Evolutionary conservation across 1,140 invertebrate species (phyloP).

Genomic region (Formica exsecta): DNA sequence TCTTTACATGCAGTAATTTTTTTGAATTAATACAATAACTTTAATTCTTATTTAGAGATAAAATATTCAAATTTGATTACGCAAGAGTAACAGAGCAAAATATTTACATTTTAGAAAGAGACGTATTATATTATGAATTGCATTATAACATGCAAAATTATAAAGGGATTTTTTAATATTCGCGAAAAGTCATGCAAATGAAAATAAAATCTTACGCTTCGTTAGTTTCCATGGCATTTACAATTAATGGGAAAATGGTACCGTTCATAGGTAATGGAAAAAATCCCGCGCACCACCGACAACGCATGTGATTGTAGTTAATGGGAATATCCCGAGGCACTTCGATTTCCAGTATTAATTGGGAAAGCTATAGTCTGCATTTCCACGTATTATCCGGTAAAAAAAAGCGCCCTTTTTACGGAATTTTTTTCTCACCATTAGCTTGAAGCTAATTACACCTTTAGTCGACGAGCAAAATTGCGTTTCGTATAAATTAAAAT

Average conservation of each 20-base stretch:
- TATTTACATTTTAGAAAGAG: not conserved
- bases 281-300: conserved; percentile 19
- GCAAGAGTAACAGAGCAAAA: not conserved
- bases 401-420: conserved; percentile 53
- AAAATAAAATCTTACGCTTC: conserved; percentile 36
- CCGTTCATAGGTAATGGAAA: conserved; percentile 54
- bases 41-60: not conserved
- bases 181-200: not conserved
- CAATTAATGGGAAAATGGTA: conserved; percentile 64
- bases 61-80: not conserved
- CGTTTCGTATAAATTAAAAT: conserved; percentile 71
- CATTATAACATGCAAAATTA: not conserved
- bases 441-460: conserved; percentile 71
- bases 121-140: not conserved
- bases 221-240: conserved; percentile 36
- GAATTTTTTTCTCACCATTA: conserved; percentile 66
- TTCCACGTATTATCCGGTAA: conserved; percentile 68
- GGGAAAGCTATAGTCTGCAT: conserved; percentile 58
- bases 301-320: conserved; percentile 58
- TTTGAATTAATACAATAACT: not conserved
- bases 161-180: conserved; percentile 13
- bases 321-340: conserved; percentile 65
- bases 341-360: conserved; percentile 66
- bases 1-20: not conserved
- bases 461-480: conserved; percentile 64